Conservation (phyloP, 2,113 vertebrate genomes). For the Grus americana region DNA sequence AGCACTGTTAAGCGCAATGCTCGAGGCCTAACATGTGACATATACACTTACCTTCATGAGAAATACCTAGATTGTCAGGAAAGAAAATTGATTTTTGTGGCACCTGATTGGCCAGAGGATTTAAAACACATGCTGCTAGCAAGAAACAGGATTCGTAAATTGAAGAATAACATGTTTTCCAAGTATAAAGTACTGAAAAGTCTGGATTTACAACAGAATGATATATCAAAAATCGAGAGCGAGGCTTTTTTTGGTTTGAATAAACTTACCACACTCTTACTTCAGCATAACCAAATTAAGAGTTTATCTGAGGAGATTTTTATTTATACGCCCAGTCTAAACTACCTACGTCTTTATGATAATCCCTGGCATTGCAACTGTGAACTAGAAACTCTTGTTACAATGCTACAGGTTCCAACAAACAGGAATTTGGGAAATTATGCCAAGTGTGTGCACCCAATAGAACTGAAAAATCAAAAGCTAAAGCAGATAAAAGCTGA, state of each 20-base stretch:
- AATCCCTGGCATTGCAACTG: conserved; percentile 95
- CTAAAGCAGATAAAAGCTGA: conserved; percentile 83
- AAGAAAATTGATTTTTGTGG: conserved; percentile 82
- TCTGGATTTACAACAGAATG: conserved; percentile 94
- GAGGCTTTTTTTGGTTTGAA: conserved; percentile 88
- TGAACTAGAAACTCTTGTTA: conserved; percentile 85
- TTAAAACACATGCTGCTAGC: conserved; percentile 90
- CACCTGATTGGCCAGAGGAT: conserved; percentile 87
- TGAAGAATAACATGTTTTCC: conserved; percentile 89
- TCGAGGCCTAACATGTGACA: conserved; percentile 78
- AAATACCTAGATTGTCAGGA: conserved; percentile 95
- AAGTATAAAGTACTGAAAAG: conserved; percentile 85
- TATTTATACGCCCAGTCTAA: conserved; percentile 84
- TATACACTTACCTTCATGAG: conserved; percentile 85
- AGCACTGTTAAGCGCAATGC: conserved; percentile 80
- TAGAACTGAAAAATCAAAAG: conserved; percentile 79
- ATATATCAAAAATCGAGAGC: conserved; percentile 86
- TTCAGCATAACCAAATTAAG: conserved; percentile 91
- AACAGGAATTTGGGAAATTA: conserved; percentile 92
- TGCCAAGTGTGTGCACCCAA: conserved; percentile 85
- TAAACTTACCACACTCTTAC: conserved; percentile 88
- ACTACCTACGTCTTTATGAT: conserved; percentile 91
- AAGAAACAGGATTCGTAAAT: conserved; percentile 86
- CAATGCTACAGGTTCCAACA: conserved; percentile 90
- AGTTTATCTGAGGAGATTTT: conserved; percentile 86